Base-by-base conservation (phyloP, 2,113 vertebrate genomes). In the Odontesthes bonariensis region DNA sequence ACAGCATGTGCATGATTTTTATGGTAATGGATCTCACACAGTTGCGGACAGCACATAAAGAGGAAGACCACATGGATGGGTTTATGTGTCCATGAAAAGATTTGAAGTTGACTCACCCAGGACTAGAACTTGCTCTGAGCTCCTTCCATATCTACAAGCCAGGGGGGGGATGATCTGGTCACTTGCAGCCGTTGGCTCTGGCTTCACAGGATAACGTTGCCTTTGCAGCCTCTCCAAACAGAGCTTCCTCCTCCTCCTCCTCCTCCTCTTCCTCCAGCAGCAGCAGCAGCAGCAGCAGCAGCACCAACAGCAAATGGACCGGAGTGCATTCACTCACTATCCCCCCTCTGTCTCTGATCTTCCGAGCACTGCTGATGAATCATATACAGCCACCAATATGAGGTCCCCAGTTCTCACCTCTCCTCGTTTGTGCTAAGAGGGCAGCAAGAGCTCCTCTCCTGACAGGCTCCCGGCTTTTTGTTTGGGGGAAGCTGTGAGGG, bases 61-160 rank as follows among this genome's bases (percentile, higher is more conserved):
- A 38, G 57, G 3, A 67, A 40, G 31, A 56, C 56, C 6, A 53
- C 8, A 32, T 38, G 63, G 8, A 12, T 40, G 23, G 19, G 27
- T 51, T 53, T 66, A 40, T 38, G 56, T 64, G 54, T 62, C 73
- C 59, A 20, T 8, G 20, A 10, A 32, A 75, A 75, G 38, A 77
- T 22, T 57, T 11, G 57, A 73, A 84, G 83, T 77, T 69, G 57
- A 80, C 94, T 95, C 87, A 95, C 94, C 92, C 86, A 86, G 89
- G 86, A 84, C 71, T 78, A 59, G 79, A 92, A 89, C 81, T 88
- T 84, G 75, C 82, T 40, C 79, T 55, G 52, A 20, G 56, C 55
- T 79, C 52, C 83, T 22, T 89, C 84, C 75, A 84, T 92, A 93
- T 93, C 83, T 78, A 87, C 69, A 71, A 70, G 69, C 69, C 75